Evolutionary conservation across 2,888 invertebrate species (phyloP).

Genomic region (Celastrina argiolus): DNA sequence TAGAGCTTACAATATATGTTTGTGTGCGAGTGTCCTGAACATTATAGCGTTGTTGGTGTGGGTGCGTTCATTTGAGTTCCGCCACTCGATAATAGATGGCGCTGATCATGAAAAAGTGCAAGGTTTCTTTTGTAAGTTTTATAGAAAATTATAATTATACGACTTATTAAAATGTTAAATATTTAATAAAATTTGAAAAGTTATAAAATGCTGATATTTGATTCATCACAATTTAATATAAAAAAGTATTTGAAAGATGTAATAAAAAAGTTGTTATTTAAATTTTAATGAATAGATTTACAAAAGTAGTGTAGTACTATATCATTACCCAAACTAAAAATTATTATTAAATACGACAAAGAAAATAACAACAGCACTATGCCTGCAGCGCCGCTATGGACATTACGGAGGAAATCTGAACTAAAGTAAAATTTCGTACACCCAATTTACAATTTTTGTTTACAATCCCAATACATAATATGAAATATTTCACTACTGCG

Average conservation of each 20-base stretch:
- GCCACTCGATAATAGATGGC: constrained; percentile 68
- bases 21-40: not conserved
- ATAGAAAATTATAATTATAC: not conserved
- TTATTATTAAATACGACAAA: too few relatives aligned
- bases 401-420: not conserved
- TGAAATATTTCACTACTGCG: too few relatives aligned
- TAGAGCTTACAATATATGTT: not conserved
- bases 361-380: not conserved
- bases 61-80: constrained; percentile 40
- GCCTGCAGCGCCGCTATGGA: not conserved
- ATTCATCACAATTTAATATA: too few relatives aligned
- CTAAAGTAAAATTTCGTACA: not conserved
- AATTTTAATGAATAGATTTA: too few relatives aligned
- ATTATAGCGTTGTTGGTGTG: not conserved
- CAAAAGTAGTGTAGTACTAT: too few relatives aligned
- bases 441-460: too few relatives aligned
- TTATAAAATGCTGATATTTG: too few relatives aligned
- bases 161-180: not conserved
- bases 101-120: constrained; percentile 33
- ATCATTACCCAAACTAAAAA: too few relatives aligned
- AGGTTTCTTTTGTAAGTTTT: not conserved
- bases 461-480: too few relatives aligned
- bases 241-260: too few relatives aligned
- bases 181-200: not conserved
- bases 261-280: too few relatives aligned